Base-by-base conservation (phyloP, 2,888 invertebrate genomes). In the Hemicrepidius hirtus region DNA sequence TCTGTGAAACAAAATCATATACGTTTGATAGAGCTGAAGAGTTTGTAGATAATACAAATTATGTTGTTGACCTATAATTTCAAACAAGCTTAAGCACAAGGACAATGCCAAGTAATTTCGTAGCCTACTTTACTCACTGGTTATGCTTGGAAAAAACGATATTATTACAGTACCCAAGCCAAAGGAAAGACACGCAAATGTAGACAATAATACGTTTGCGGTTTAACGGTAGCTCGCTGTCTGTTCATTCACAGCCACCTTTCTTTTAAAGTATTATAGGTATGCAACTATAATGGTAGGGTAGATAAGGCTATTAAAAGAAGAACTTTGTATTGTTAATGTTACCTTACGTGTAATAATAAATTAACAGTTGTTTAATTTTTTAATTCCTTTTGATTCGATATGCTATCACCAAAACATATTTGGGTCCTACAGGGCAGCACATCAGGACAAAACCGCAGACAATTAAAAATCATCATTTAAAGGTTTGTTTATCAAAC, bases 61-160 rank as follows among this genome's bases (percentile, higher is more conserved):
- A 66, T 24, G 18, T 37, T 64, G 72, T 68, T 64, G 72, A 59
- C 64, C 72, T 73, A 73, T 73, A 73, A 73, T 73, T 73, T 73
- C 55, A n/a, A 46, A 37, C 46, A 64, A 65, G 72, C 72, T 64
- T 73, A 64, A 68, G 72, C 68, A 35, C 66, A 71, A 73, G 72
- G 68, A 73, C 72, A 73, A 73, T 73, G 65, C 57, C 46, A 59
- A 66, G 67, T 40, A 72, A 72, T 68, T 71, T 68, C 44, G 64
- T 68, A 68, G 37, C 64, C 68, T 57, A 73, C 64, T 73, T 73
- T 73, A 35, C 53, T 68, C 68, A 53, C 68, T 68, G 72, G 64
- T 59, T 67, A 71, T 68, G 72, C 72, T 68, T 60, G 55, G 57
- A 50, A 65, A 73, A 73, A 73, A 68, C 57, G 72, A 37, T 68